Percentiles rank a stretch among this genome's conserved stretches.
These are phyloP conservation scores for Campopleginae sp. DNA, from an alignment of 2,888 invertebrate genomes.

Conservation along the genomic window DNA sequence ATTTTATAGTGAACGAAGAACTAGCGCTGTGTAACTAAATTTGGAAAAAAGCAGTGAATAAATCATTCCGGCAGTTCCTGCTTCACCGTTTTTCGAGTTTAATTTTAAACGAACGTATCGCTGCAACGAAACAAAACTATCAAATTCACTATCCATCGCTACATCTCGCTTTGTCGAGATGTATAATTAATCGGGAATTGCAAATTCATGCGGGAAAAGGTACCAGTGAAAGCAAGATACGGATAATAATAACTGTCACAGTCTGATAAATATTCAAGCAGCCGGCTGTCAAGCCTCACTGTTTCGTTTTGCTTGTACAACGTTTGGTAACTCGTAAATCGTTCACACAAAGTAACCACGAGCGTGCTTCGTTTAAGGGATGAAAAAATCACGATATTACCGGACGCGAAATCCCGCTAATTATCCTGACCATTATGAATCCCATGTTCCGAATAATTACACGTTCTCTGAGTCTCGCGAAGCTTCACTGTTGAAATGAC, in stretches of 20 bases:
- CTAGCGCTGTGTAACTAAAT: not conserved
- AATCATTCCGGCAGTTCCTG: not conserved
- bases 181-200: conserved; percentile 54
- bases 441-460: not conserved
- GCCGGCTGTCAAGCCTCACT: conserved; percentile 11
- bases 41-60: not conserved
- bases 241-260: not conserved
- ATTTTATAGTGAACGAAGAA: not conserved
- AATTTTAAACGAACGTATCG: conserved; percentile 27
- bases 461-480: not conserved
- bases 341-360: conserved; percentile 19
- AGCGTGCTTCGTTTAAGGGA: not conserved
- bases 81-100: conserved; percentile 7
- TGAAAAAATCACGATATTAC: not conserved
- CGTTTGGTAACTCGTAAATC: conserved; percentile 57
- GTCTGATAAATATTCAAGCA: conserved; percentile 51
- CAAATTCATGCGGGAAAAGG: conserved; percentile 15
- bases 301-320: conserved; percentile 35
- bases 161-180: conserved; percentile 10
- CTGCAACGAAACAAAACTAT: conserved; percentile 38
- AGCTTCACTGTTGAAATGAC: not conserved
- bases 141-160: conserved; percentile 38
- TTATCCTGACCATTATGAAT: not conserved
- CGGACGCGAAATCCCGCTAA: not conserved
- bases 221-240: not conserved